Evolutionary conservation across 2,113 vertebrate genomes (phyloP), one percentile per base, ranked within the genome.

Genomic region (Aspidoscelis tigris): DNA sequence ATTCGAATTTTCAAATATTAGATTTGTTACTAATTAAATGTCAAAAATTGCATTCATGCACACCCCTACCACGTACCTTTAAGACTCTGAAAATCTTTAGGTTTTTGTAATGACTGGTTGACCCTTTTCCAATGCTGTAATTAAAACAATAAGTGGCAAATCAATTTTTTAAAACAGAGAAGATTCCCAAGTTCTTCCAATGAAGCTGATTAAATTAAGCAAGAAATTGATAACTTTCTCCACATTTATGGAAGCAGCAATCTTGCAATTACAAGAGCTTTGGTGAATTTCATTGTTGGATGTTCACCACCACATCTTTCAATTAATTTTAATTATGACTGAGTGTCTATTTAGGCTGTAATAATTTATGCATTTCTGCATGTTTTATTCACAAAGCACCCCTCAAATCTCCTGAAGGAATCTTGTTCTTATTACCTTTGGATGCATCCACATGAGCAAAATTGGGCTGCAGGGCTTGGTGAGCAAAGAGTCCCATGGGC

Each of bases 271-370:
- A 85, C 91, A 81, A 84, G 64, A 86, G 33, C 53, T 70, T 1
- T 65, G 12, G 11, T 58, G 66, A 75, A 85, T 86, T 89, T 93
- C 87, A 76, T 68, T 65, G 75, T 73, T 76, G 65, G 69, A 53
- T 88, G 86, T 47, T 89, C 50, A 7, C 69, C 44, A 47, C 86
- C 72, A 76, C 43, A 77, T 82, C 66, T 92, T 65, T 75, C 87
- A 73, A 87, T 81, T 89, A 70, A 87, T 86, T 69, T 91, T 87
- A 76, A 81, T 86, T 88, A 82, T 74, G 47, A 84, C 39, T 86
- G 71, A 92, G 75, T 20, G 55, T 7, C 82, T 44, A 83, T 43
- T 53, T 20, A 80, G 21, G n/a, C 70, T 84, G n/a, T 85, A 50
- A 80, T 82, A 88, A 73, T 84, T 84, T 71, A 65, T 21, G 21